Base-by-base conservation (phyloP, 1,140 invertebrate species). In the Eupristina koningsbergeri region DNA sequence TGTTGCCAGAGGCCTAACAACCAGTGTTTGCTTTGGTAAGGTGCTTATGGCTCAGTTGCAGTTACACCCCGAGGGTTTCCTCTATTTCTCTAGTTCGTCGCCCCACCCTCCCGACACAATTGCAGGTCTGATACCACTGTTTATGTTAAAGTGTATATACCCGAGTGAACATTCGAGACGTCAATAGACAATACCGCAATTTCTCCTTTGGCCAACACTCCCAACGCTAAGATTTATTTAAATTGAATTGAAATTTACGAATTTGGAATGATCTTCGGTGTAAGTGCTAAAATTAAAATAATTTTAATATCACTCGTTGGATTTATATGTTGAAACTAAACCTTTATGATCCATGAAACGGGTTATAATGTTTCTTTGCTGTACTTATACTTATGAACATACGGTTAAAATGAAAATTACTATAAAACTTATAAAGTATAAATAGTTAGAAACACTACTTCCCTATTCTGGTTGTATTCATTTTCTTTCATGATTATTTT, bases 11-110 rank as follows among this genome's bases (percentile, higher is more conserved):
- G 82, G n/a, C 36, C 63, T 34, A 5, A 0, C 31, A 19, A 22
- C 45, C 34, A 71, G n/a, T 53, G 74, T 83, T 83, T 76, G 58
- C 61, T 6, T 83, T 69, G 61, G 26, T 74, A 77, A 85, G 79
- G 69, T 61, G 63, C 69, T 80, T 53, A 63, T 22, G 45, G 78
- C 74, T 85, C 84, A 81, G 73, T 81, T 67, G 84, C 79, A 71
- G 53, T 50, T 81, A 45, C 8, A 58, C 71, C 80, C 50, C 29
- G 39, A 64, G 80, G 63, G 29, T 29, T 64, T 8, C 29, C 34
- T 31, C 29, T 7, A 63, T 11, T 34, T 22, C 53, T 58, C 22
- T 26, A 5, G 53, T 26, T 26, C 53, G 7, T 58, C 53, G 7
- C 0, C 53, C 53, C 2, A 2, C 13, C 15, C 47, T 15, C 2